These are phyloP conservation scores for Sarcophaga carnaria DNA, from an alignment of 2,888 invertebrate genomes.

Conservation along the genomic window DNA sequence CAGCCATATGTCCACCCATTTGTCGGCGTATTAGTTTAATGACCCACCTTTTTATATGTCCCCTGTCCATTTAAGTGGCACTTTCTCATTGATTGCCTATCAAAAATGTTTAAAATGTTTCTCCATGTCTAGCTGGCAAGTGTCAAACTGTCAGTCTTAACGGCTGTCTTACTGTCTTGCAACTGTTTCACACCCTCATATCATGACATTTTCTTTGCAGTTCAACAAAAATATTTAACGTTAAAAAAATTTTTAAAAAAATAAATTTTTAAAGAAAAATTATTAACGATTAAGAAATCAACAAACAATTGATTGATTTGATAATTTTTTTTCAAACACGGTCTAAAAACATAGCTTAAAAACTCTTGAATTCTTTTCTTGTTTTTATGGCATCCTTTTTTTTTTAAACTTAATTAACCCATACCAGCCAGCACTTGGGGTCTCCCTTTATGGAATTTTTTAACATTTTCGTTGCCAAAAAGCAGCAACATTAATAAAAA, in stretches of 20 bases:
- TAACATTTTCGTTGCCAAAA: slow-evolving; percentile 51
- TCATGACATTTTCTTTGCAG: not conserved
- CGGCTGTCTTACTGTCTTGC: not conserved
- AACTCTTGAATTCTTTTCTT: not conserved
- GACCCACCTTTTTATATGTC: not conserved
- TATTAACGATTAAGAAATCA: slow-evolving; percentile 53
- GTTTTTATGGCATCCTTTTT: slow-evolving; percentile 29
- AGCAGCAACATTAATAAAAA: not conserved
- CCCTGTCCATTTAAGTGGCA: not conserved
- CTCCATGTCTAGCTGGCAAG: not conserved
- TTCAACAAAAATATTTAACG: not conserved
- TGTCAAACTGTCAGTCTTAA: not conserved
- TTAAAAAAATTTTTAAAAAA: not conserved
- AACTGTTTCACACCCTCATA: not conserved
- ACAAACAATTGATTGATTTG: slow-evolving; percentile 50
- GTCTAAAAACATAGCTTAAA: not conserved
- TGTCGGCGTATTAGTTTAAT: not conserved
- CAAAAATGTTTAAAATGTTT: not conserved
- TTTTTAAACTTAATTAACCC: slow-evolving; percentile 67
- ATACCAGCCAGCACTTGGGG: slow-evolving; percentile 28
- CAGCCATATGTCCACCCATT: not conserved
- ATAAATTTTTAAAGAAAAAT: not conserved
- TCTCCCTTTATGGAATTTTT: slow-evolving; percentile 51
- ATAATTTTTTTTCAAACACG: slow-evolving; percentile 28
- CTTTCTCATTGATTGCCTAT: not conserved